phyloP scores from a whole-genome alignment of 2,113 vertebrate genomes.

The Sebastes fasciatus region DNA sequence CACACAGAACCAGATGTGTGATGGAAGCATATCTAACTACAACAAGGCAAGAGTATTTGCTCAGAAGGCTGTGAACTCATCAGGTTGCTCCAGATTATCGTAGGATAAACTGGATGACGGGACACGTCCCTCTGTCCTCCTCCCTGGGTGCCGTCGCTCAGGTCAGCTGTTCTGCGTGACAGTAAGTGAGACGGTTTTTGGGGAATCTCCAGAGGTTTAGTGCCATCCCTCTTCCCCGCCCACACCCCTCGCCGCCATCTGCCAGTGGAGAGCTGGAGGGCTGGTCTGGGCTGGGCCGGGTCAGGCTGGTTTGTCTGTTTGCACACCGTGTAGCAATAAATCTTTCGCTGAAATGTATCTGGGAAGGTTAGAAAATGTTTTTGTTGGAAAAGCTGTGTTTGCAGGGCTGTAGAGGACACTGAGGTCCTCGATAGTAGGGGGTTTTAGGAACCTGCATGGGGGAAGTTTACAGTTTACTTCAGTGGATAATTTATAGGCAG shows the following conservation, averaged over 20 bases:
- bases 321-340: background rate
- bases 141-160: background rate
- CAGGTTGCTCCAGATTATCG: constrained; percentile 44
- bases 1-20: constrained; percentile 18
- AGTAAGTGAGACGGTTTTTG: constrained; percentile 28
- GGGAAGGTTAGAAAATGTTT: background rate
- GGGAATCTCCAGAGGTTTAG: constrained; percentile 69
- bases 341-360: background rate
- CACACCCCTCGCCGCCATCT: constrained; percentile 59
- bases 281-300: constrained; percentile 9
- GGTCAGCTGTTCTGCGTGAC: constrained; percentile 35
- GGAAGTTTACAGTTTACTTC: background rate
- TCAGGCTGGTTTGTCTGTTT: constrained; percentile 14
- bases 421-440: background rate
- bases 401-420: background rate
- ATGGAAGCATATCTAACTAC: background rate
- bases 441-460: background rate
- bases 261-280: constrained; percentile 24
- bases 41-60: constrained; percentile 46
- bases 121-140: background rate
- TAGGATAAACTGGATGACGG: constrained; percentile 17
- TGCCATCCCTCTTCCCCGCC: constrained; percentile 45
- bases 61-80: constrained; percentile 14
- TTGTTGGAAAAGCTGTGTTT: constrained; percentile 5
- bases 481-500: background rate